Base-by-base conservation (phyloP, 35 echinoderm and acorn worm genomes). In the Lytechinus variegatus region DNA sequence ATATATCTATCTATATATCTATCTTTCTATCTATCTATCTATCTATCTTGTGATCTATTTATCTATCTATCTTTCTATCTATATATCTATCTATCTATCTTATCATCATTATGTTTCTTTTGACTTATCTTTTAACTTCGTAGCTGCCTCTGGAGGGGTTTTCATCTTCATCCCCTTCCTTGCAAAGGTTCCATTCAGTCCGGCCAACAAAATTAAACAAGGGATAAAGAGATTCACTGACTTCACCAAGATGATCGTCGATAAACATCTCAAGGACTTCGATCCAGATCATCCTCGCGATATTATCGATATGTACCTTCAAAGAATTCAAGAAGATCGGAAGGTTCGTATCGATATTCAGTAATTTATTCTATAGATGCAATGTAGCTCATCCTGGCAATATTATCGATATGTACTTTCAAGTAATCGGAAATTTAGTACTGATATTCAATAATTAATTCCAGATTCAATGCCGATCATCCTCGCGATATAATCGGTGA, bases 281-380 rank as follows among this genome's bases (percentile, higher is more conserved):
- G 92, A 97, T 28, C 86, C 95, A 4, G 88, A 97, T 56, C 27
- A 99, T 19, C 71, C 97, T 9, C 90, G 95, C 14, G 98, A 99
- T 86, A 96, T 97, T 88, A 97, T 97, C n/a, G 98, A 99, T 60
- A 89, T 95, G 53, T 99, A 99, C 86, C 88, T 98, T 9, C 33
- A 14, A 24, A 89, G 95, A 89, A 96, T 96, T 94, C 79, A 98
- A 60, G 60, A 95, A 5, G 55, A 54, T 53, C 10, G 21, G 55
- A 19, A 93, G 54, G 92, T 90, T 90, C n/a, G 52, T 44, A 52
- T 6, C 33, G 33, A 44, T n/a, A n/a, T n/a, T n/a, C n/a, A n/a
- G n/a, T n/a, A n/a, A n/a, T n/a, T n/a, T n/a, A n/a, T n/a, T n/a
- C n/a, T n/a, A n/a, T n/a, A n/a, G n/a, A n/a, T n/a, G n/a, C n/a